Conservation (phyloP, 37 sponge, comb jelly and placozoan genomes). For the Cladorhizidae sp. region DNA sequence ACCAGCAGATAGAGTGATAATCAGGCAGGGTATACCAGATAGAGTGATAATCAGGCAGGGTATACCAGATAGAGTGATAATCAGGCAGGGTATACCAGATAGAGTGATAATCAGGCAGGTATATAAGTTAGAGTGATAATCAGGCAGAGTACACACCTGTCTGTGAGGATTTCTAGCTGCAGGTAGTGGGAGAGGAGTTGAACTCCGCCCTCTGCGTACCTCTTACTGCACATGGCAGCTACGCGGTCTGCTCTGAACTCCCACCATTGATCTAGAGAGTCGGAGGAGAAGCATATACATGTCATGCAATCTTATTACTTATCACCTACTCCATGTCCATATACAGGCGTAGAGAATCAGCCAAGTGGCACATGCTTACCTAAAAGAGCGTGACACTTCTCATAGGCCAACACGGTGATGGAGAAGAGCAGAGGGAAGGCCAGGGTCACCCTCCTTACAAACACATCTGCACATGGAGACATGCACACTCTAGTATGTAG, state of each 20-base stretch:
- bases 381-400: conserved; percentile 3
- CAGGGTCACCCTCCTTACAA: neutral
- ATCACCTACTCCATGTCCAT: neutral
- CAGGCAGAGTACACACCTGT: too few species aligned
- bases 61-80: too few species aligned
- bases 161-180: conserved; percentile 25
- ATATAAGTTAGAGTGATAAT: too few species aligned
- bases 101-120: too few species aligned
- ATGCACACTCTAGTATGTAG: neutral
- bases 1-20: too few species aligned
- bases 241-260: conserved; percentile 65
- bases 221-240: conserved; percentile 39
- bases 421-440: conserved; percentile 41
- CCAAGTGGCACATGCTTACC: neutral
- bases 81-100: too few species aligned
- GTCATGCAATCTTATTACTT: neutral
- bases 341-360: neutral
- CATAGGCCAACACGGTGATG: conserved; percentile 7
- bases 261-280: conserved; percentile 52
- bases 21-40: too few species aligned
- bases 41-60: too few species aligned
- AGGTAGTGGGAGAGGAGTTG: conserved; percentile 28
- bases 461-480: neutral
- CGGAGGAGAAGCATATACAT: neutral
- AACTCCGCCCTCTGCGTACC: conserved; percentile 67